These are phyloP conservation scores for Calcarius lapponicus DNA, from an alignment of 2,797 vertebrate genomes.

Conservation along the genomic window DNA sequence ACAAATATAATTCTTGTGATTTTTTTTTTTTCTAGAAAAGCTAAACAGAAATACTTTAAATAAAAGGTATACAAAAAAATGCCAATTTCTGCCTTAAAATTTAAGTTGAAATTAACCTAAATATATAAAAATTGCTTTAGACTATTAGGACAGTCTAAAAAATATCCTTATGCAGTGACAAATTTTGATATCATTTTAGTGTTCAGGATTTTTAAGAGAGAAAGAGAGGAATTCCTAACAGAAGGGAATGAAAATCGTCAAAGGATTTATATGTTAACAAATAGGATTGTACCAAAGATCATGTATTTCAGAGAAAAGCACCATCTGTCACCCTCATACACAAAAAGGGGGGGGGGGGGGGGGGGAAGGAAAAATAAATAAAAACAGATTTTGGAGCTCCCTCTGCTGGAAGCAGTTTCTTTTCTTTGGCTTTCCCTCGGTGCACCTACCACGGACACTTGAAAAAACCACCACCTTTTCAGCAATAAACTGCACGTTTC, in stretches of 20 bases:
- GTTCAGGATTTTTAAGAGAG: background rate
- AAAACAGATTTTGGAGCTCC: slow-evolving; percentile 46
- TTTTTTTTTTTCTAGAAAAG: background rate
- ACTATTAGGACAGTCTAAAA: background rate
- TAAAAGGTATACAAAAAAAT: background rate
- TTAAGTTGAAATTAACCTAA: background rate
- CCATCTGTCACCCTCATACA: background rate
- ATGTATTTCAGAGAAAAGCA: background rate
- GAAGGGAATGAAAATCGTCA: slow-evolving; percentile 9
- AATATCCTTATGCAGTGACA: background rate
- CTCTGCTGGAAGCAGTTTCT: slow-evolving; percentile 57
- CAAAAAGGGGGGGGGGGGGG: background rate
- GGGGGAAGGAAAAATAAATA: background rate
- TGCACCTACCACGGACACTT: rapidly evolving
- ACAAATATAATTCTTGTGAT: background rate
- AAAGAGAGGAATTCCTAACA: background rate
- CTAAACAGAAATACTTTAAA: background rate
- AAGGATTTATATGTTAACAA: slow-evolving; percentile 15
- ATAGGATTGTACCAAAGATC: background rate
- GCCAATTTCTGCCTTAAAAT: background rate
- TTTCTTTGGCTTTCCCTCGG: background rate
- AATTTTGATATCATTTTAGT: background rate
- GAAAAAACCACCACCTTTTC: rapidly evolving
- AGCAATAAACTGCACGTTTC: background rate
- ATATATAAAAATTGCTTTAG: background rate